Base-by-base conservation (phyloP, 1,140 invertebrate genomes). In the Drosophila repleta region DNA sequence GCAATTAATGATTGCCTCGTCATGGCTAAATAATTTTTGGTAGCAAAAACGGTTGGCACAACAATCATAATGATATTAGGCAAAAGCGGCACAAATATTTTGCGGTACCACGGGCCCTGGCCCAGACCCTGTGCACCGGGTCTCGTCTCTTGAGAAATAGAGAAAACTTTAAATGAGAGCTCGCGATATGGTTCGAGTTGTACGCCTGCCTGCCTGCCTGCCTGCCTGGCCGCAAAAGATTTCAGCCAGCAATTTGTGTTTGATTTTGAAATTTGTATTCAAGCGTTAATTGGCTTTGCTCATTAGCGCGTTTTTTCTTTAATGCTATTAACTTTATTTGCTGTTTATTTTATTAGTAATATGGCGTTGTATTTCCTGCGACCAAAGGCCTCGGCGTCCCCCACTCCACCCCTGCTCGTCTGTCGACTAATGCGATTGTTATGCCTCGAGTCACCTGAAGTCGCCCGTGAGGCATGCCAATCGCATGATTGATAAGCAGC, bases 261-360 rank as follows among this genome's bases (percentile, higher is more conserved):
- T 87, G 75, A 76, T 88, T 87, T 87, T 82, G 70, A 73, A 88
- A 88, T 87, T 87, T 78, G 83, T 88, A 82, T 88, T 82, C 74
- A 69, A 53, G 39, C 79, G 83, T 87, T 87, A 87, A 87, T 87
- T 87, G 82, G 82, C 75, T 87, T 87, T 88, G 79, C 78, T 88
- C 79, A 88, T 87, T 87, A 88, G 82, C 83, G 75, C 39, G 71
- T 69, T 73, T 74, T 73, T 53, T 52, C 76, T 87, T 82, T 85
- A 85, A 85, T 87, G 78, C 82, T 82, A 88, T 87, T 87, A 87
- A 87, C 71, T 82, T 87, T 82, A 88, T 87, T 87, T 87, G 78
- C 78, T 79, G 83, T 87, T 87, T 82, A 82, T 82, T 87, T 88
- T 87, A 88, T 87, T 88, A 88, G 75, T 82, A 87, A 87, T 79